Percentiles rank a stretch among this genome's conserved stretches.
phyloP scores from a whole-genome alignment of 2,113 vertebrate species.

The Gnathonemus echidnorhynchus region DNA sequence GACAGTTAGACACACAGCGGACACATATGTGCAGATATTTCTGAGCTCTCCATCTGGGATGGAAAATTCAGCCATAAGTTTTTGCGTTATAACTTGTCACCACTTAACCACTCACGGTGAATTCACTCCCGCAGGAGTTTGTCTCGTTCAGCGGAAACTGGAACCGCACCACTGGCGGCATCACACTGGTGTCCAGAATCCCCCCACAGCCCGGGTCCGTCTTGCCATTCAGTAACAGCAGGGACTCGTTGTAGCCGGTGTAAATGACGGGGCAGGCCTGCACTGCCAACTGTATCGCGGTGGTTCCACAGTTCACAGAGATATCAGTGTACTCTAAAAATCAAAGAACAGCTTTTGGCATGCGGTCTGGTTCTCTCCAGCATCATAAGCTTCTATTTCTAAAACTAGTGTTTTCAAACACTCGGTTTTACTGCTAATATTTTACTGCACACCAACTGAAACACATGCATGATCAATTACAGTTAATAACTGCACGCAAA shows the following conservation, averaged over 20 bases:
- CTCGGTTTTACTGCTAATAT: neutral
- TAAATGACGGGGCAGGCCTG: constrained; percentile 57
- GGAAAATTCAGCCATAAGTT: neutral
- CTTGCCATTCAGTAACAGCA: constrained; percentile 50
- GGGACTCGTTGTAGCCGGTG: constrained; percentile 53
- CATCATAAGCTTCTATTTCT: neutral
- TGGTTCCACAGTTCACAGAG: constrained; percentile 51
- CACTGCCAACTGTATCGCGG: constrained; percentile 48
- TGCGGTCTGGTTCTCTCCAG: neutral
- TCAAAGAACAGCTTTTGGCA: neutral
- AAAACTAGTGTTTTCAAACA: neutral
- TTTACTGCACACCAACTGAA: neutral
- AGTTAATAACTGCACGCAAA: neutral
- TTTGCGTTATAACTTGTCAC: neutral
- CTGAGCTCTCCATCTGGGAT: neutral
- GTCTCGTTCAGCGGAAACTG: constrained; percentile 51
- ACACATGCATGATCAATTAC: neutral
- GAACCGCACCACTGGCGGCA: constrained; percentile 51
- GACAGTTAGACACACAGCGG: neutral
- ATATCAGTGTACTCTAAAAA: constrained; percentile 49
- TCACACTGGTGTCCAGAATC: constrained; percentile 39
- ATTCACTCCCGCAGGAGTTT: constrained; percentile 52
- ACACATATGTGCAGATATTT: neutral
- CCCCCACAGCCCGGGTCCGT: constrained; percentile 38
- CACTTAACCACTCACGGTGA: constrained; percentile 41